Percentiles rank a stretch among this genome's conserved stretches.
Conservation (phyloP, 2,797 vertebrate genomes). For the Phataginus tetradactyla region DNA sequence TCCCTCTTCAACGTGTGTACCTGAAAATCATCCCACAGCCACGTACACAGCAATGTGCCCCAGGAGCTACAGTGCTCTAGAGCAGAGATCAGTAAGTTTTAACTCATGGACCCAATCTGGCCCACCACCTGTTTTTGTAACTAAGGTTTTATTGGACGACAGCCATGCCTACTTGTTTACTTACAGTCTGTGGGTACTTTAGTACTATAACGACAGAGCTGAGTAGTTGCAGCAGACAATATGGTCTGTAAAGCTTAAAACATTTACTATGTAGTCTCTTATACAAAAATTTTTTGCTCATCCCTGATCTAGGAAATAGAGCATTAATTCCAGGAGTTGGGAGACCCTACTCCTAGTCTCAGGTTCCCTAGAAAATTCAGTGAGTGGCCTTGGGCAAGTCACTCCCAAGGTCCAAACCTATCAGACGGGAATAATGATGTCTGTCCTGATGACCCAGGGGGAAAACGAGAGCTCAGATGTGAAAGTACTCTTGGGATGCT, state of each 20-base stretch:
- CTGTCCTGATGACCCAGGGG: background rate
- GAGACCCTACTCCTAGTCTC: background rate
- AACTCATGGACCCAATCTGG: background rate
- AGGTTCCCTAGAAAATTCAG: background rate
- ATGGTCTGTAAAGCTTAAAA: background rate
- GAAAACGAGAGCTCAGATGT: background rate
- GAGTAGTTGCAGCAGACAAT: background rate
- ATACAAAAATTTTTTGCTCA: background rate
- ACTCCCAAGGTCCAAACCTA: background rate
- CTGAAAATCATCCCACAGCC: background rate
- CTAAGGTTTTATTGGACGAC: background rate
- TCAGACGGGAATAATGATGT: background rate
- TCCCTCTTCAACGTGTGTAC: fast-evolving
- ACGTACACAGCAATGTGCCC: background rate
- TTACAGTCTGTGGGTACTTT: background rate
- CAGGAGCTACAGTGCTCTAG: background rate
- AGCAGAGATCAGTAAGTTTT: background rate
- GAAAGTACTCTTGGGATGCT: background rate
- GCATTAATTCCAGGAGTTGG: background rate
- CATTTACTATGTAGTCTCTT: background rate
- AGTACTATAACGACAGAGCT: background rate
- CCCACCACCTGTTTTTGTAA: background rate
- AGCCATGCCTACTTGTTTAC: background rate
- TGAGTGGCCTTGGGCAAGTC: background rate
- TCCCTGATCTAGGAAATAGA: background rate